These are phyloP conservation scores for Pachypanchax playfairii DNA, from an alignment of 2,113 vertebrate species.

Conservation along the genomic window DNA sequence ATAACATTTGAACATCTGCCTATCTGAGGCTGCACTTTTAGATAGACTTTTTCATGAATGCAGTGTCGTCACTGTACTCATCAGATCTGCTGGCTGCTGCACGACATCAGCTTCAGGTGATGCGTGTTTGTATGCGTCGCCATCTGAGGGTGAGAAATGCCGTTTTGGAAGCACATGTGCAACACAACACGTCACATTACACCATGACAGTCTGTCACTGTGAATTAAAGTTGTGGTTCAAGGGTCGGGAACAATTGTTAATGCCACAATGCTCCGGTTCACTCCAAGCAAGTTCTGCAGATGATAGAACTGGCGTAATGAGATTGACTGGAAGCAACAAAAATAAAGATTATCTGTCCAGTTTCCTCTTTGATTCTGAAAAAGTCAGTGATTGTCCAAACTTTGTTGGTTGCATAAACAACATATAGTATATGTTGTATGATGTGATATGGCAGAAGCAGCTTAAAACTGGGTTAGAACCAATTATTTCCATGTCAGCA, in stretches of 20 bases:
- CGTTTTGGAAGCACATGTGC: conserved; percentile 61
- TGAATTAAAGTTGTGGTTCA: conserved; percentile 59
- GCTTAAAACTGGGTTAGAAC: conserved; percentile 50
- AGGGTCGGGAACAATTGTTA: conserved; percentile 55
- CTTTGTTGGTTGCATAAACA: conserved; percentile 32
- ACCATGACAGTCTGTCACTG: conserved; percentile 62
- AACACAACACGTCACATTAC: conserved; percentile 61
- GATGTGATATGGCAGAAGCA: conserved; percentile 22
- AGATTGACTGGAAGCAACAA: background rate
- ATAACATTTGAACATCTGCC: conserved; percentile 56
- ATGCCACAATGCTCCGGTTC: conserved; percentile 27
- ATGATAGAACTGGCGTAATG: background rate
- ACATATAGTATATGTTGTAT: conserved; percentile 26
- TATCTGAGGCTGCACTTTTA: conserved; percentile 59
- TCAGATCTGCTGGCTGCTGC: conserved; percentile 39
- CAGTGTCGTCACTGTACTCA: conserved; percentile 14
- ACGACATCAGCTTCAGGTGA: conserved; percentile 51
- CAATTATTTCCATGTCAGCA: conserved; percentile 58
- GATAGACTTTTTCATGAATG: conserved; percentile 41
- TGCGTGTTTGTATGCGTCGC: conserved; percentile 48
- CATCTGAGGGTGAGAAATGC: conserved; percentile 50
- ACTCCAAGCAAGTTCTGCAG: background rate
- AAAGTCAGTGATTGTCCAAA: conserved; percentile 9
- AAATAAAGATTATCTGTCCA: background rate
- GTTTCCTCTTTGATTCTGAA: conserved; percentile 4